Evolutionary conservation across 1,140 invertebrate species (phyloP).

Genomic region (Aphidius gifuensis): DNA sequence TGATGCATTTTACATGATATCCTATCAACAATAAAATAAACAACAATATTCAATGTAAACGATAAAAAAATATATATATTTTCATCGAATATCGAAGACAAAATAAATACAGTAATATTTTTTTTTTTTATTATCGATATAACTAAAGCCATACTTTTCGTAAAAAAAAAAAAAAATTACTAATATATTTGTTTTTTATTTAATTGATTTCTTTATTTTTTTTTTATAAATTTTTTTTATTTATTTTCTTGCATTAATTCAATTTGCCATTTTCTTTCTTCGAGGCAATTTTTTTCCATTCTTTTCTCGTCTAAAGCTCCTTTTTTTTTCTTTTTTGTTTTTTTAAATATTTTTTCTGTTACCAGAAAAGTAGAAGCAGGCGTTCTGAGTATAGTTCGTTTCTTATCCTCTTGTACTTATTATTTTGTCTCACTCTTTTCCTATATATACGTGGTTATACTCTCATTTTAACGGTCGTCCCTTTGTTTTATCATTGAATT

Average conservation of each 20-base stretch:
- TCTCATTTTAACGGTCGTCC: conserved; percentile 20
- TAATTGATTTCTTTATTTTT: conserved; percentile 17
- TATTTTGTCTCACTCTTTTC: neutral
- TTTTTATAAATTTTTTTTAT: conserved; percentile 21
- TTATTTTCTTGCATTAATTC: conserved; percentile 40
- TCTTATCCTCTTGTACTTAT: conserved; percentile 4
- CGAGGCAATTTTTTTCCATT: conserved; percentile 28
- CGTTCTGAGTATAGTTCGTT: conserved; percentile 5
- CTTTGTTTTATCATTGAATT: conserved; percentile 47
- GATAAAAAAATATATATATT: too few species aligned
- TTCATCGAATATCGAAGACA: too few species aligned
- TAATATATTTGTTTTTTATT: conserved; percentile 8
- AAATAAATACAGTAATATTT: too few species aligned
- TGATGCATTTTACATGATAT: too few species aligned
- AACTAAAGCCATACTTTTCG: too few species aligned
- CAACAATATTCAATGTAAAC: too few species aligned
- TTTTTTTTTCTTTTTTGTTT: conserved; percentile 14
- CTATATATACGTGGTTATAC: neutral
- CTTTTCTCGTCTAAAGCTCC: neutral
- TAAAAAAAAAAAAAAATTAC: conserved; percentile 1
- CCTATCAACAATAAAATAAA: too few species aligned
- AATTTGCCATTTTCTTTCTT: conserved; percentile 34
- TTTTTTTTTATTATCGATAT: too few species aligned
- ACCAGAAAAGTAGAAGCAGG: neutral
- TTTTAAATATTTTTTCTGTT: conserved; percentile 4